Evolutionary conservation across 2,797 vertebrate species (phyloP).

Genomic region (Semaprochilodus insignis): DNA sequence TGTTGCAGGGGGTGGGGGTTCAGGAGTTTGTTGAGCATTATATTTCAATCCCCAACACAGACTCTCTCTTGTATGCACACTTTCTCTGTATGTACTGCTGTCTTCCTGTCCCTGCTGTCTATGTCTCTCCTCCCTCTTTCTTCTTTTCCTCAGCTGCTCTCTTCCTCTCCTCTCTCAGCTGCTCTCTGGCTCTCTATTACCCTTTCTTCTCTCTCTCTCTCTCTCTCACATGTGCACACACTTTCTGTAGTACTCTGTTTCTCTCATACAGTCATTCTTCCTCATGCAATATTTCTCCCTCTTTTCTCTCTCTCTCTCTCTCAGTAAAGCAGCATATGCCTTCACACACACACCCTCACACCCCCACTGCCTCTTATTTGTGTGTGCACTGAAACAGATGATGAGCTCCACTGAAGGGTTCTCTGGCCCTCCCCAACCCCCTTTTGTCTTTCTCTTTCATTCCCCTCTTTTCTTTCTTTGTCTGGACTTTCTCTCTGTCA

Average conservation of each 20-base stretch:
- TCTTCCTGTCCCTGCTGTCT: background rate
- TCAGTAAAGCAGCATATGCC: constrained; percentile 7
- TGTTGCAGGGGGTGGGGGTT: constrained; percentile 9
- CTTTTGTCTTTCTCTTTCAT: constrained; percentile 36
- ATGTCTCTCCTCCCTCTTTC: background rate
- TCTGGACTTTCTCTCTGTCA: constrained; percentile 50
- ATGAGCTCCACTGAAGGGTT: constrained; percentile 46
- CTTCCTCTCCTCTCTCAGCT: background rate
- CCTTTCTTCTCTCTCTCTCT: background rate
- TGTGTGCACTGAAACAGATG: constrained; percentile 53
- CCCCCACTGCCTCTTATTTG: background rate
- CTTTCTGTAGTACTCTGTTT: background rate
- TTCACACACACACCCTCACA: background rate
- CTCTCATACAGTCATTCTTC: background rate
- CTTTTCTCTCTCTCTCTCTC: constrained; percentile 1
- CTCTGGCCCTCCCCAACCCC: constrained; percentile 40
- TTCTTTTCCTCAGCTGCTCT: background rate
- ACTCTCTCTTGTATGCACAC: constrained; percentile 17
- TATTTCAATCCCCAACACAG: constrained; percentile 20
- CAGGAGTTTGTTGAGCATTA: constrained; percentile 51
- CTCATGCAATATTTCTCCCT: background rate
- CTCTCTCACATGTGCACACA: background rate
- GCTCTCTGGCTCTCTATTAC: background rate
- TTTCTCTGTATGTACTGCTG: background rate
- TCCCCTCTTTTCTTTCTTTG: constrained; percentile 64